Evolutionary conservation across 2,113 vertebrate species (phyloP).

Genomic region (Corvus hawaiiensis): DNA sequence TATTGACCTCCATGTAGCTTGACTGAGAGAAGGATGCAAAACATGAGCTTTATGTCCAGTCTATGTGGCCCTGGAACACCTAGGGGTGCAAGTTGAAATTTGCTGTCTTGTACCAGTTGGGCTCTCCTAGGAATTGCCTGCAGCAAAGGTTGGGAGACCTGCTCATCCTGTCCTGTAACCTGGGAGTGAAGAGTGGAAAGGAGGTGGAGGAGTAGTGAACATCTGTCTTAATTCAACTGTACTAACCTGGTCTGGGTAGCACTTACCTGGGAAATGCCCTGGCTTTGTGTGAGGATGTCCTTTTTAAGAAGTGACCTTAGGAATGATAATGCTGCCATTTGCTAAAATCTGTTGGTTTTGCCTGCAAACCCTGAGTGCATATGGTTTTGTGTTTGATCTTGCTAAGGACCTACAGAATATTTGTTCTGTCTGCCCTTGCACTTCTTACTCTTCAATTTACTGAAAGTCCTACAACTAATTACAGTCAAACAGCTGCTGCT

Average conservation of each 20-base stretch:
- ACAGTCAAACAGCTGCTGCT: background rate
- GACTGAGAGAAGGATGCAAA: background rate
- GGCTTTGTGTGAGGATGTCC: background rate
- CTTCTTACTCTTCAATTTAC: background rate
- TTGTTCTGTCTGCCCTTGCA: background rate
- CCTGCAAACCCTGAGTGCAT: background rate
- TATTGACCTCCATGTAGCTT: background rate
- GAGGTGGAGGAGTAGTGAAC: background rate
- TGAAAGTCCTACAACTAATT: background rate
- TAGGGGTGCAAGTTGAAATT: background rate
- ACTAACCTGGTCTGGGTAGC: background rate
- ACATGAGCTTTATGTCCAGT: background rate
- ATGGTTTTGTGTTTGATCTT: background rate
- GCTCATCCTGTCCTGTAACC: rapidly evolving
- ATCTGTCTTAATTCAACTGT: background rate
- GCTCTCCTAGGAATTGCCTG: background rate
- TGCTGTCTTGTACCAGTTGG: background rate
- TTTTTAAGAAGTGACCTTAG: background rate
- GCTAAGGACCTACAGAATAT: background rate
- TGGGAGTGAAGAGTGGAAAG: background rate
- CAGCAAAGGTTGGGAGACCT: background rate
- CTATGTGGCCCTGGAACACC: background rate
- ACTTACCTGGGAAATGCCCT: background rate
- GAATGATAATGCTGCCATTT: background rate
- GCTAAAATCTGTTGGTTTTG: background rate